Base-by-base conservation (phyloP, 2,113 vertebrate species). In the Saccopteryx leptura region DNA sequence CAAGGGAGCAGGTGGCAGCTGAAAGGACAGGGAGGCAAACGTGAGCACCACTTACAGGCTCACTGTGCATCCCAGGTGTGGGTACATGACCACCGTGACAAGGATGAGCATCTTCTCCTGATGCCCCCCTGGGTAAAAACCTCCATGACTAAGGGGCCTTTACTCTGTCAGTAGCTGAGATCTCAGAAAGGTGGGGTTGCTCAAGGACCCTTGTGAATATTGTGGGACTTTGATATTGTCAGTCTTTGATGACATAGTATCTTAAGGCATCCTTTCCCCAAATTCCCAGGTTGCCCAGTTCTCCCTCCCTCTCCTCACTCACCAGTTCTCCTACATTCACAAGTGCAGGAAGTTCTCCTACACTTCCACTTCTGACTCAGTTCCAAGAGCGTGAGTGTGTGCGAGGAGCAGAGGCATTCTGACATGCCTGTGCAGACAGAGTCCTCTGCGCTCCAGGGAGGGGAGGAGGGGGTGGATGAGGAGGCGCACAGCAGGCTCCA, bases 351-450 rank as follows among this genome's bases (percentile, higher is more conserved):
- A 39, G 39, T 1, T 2, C 12, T 7, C n/a, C 18, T 3, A 7
- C 11, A 7, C 11, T 76, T 79, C 5, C 28, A 72, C 12, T 21
- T 13, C 3, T 12, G 19, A 31, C 58, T 48, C 14, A 19, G 7
- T 31, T 60, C 24, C 74, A 68, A 71, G 13, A n/a, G 46, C 4
- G 0, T 13, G 54, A 19, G 33, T 31, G 19, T 52, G 33, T 4
- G 0, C 1, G 2, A 39, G 75, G 15, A 48, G 11, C 15, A 56
- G 24, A 58, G 12, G 5, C 12, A 0, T 31, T 39, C 5, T 4
- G 26, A 71, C 0, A 10, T 3, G n/a, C 1, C 61, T 60, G 4
- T 1, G 12, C 14, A 61, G 52, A 61, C 11, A 23, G 19, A 46
- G 2, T 26, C n/a, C 28, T 54, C 48, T 19, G 14, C 19, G 24